Conservation (phyloP, 2,113 vertebrate species). For the Sorex araneus region DNA sequence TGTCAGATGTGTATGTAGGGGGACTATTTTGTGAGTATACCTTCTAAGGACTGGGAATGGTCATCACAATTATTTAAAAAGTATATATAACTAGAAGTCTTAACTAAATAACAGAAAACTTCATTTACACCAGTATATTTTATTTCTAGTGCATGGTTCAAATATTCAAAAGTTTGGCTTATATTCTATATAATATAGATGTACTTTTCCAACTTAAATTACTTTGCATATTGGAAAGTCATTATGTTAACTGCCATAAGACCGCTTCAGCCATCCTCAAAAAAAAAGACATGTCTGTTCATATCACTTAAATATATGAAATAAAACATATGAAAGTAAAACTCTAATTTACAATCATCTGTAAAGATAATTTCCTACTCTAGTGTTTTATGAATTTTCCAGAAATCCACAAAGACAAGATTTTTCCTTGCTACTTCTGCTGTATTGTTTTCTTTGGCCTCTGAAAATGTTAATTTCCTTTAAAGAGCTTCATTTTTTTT, state of each 20-base stretch:
- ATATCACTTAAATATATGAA: constrained; percentile 44
- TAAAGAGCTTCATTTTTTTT: constrained; percentile 1
- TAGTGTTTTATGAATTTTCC: constrained; percentile 13
- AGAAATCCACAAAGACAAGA: constrained; percentile 10
- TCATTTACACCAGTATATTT: neutral
- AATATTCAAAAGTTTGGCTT: constrained; percentile 40
- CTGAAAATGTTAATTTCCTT: constrained; percentile 58
- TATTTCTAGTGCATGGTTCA: neutral
- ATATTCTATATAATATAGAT: constrained; percentile 4
- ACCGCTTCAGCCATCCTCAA: neutral
- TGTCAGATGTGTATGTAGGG: neutral
- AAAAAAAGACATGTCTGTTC: neutral
- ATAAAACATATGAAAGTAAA: neutral
- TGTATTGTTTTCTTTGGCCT: neutral
- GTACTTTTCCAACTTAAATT: constrained; percentile 50
- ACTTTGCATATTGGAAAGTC: neutral
- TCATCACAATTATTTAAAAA: constrained; percentile 40
- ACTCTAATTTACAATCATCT: neutral
- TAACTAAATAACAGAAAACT: constrained; percentile 29
- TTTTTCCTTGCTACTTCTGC: neutral
- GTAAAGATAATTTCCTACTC: constrained; percentile 22
- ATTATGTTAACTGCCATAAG: neutral
- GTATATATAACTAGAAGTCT: neutral
- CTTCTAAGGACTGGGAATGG: neutral
- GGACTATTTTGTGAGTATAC: constrained; percentile 8